These are phyloP conservation scores for Lerema accius DNA, from an alignment of 1,140 invertebrate species.

Conservation along the genomic window DNA sequence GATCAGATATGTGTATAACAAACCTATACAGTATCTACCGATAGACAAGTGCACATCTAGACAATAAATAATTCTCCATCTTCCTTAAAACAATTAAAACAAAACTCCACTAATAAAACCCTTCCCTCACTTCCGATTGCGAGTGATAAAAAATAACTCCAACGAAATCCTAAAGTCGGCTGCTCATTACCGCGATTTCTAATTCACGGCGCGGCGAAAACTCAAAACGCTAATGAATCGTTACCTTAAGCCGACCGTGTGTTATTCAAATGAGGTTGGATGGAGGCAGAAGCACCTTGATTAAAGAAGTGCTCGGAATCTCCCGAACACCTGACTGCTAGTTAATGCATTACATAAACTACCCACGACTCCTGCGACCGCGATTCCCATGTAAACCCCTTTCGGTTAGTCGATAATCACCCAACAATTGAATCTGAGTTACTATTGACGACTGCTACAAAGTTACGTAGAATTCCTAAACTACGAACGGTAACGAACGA, in stretches of 20 bases:
- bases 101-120: not conserved
- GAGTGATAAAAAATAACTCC: slow-evolving; percentile 11
- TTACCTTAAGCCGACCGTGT: slow-evolving; percentile 50
- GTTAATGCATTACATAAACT: slow-evolving; percentile 32
- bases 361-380: slow-evolving; percentile 18
- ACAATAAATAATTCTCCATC: not conserved
- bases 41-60: too few species aligned
- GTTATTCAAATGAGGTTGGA: slow-evolving; percentile 54
- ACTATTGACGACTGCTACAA: not conserved
- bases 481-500: too few species aligned
- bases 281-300: slow-evolving; percentile 37
- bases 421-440: slow-evolving; percentile 9
- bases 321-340: slow-evolving; percentile 36
- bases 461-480: too few species aligned
- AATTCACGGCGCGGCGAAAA: slow-evolving; percentile 40
- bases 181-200: slow-evolving; percentile 44
- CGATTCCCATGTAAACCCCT: slow-evolving; percentile 32
- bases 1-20: too few species aligned
- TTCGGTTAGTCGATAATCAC: slow-evolving; percentile 10
- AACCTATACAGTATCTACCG: too few species aligned
- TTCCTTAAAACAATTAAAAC: not conserved
- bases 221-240: slow-evolving; percentile 55
- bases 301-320: slow-evolving; percentile 46
- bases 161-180: slow-evolving; percentile 12
- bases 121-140: not conserved